Evolutionary conservation across 23 tunicate genomes (phyloP), one percentile per base, ranked within the genome.

Genomic region (Ciona savignyi): DNA sequence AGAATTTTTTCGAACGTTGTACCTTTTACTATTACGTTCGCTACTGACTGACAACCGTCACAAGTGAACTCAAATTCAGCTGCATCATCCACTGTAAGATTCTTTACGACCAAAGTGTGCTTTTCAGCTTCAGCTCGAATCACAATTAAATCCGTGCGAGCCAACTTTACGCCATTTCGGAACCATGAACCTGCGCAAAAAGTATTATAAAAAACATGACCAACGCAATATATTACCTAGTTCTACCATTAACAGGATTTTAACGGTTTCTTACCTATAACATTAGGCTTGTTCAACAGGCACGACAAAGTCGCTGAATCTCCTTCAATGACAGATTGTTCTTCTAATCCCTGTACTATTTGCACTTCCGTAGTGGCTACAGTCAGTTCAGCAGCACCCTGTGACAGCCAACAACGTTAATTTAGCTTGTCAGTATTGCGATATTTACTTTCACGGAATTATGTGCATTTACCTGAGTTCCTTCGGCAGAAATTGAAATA

Each of bases 401-500:
- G 63, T 4, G 32, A 49, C 20, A 49, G 1, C 51, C 24, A 48
- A 11, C 23, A 60, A 1, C n/a, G 21, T 23, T 48, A 1, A 15
- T 4, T 29, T 69, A 9, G 19, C 4, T 25, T 69, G 73, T 65
- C 25, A 9, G 23, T 15, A 15, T 25, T 65, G 31, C 15, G 31
- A 19, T 70, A 29, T 61, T 0, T 31, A 11, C 20, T 11, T 11
- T 49, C 20, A 11, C 20, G 20, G 20, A 11, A 49, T 49, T 49
- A 49, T 11, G 20, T 11, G 61, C 20, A 11, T 11, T 20, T 86
- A 88, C 92, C 81, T 85, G 80, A 0, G 85, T 32, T 67, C 81
- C 81, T 80, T 92, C 98, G 11, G 98, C 98, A 9, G 27, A 25
- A 3, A 92, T 64, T 1, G 87, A 80, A 64, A 92, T 77, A 2